Evolutionary conservation across 2,888 invertebrate genomes (phyloP).

Genomic region (Epicampocera succincta): DNA sequence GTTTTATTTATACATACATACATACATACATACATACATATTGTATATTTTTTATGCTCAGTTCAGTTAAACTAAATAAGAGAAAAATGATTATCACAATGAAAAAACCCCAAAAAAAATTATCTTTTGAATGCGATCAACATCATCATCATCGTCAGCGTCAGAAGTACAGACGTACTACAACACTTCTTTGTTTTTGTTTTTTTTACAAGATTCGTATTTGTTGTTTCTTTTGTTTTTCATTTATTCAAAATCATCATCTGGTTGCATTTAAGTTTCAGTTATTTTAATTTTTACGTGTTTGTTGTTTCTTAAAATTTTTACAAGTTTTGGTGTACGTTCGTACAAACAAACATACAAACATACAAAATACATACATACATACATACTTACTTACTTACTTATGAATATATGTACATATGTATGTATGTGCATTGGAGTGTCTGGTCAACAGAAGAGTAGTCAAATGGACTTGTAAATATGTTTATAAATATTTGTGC

Average conservation of each 20-base stretch:
- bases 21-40: too few relatives aligned
- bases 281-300: conserved; percentile 51
- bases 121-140: conserved; percentile 70
- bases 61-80: conserved; percentile 39
- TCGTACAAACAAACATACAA: too few relatives aligned
- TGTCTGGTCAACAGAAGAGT: conserved; percentile 25
- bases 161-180: conserved; percentile 57
- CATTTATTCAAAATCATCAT: conserved; percentile 62
- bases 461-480: conserved; percentile 41
- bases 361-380: too few relatives aligned
- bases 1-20: conserved; percentile 57
- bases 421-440: neutral
- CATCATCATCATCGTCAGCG: conserved; percentile 56
- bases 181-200: conserved; percentile 32
- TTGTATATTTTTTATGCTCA: neutral
- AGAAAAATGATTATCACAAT: conserved; percentile 62
- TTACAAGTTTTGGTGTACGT: neutral
- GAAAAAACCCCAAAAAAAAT: conserved; percentile 42
- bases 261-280: conserved; percentile 67
- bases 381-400: too few relatives aligned
- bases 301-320: conserved; percentile 32
- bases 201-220: conserved; percentile 54
- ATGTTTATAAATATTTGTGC: conserved; percentile 19
- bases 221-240: conserved; percentile 46
- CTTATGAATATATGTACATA: neutral